Base-by-base conservation (phyloP, 2,888 invertebrate genomes). In the Rotaria magnacalcarata region DNA sequence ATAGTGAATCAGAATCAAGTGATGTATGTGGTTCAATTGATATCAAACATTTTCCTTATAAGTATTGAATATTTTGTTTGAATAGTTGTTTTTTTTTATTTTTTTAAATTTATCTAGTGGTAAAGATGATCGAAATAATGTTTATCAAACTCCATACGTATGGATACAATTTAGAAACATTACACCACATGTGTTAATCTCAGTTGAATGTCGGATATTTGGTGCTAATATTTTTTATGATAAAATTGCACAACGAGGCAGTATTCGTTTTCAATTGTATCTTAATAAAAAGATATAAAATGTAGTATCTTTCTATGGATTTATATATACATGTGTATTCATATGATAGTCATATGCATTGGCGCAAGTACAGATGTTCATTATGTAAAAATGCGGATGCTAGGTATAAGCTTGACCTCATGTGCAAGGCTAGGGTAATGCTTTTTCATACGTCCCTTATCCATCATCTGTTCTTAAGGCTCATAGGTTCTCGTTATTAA, bases 21-120 rank as follows among this genome's bases (percentile, higher is more conserved):
- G 19, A 67, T 41, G 7, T 41, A 1, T 67, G 67, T 41, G 67
- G 67, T 27, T 34, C 67, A 34, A 67, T 67, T 34, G 67, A 67
- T 67, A 34, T 67, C 34, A 67, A 41, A 67, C 67, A 67, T 67
- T 67, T 67, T 67, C 67, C 67, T 19, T 67, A 67, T 19, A 67
- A 67, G 67, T 67, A 34, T 52, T 52, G 14, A 34, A 34, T 56
- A 24, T 0, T 52, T 52, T 16, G 16, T 16, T 52, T 21, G 10
- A 50, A 50, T 50, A 50, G 50, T 11, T 24, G 1, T 67, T 19
- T 19, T 3, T 14, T 34, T 19, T 34, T 6, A 67, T 19, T 16
- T 16, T 14, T 34, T 67, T 0, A 1, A 60, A 19, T 67, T 34
- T 19, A 27, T 67, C 34, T 67, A 67, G 67, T 67, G 67, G 67